Conservation (phyloP, 2,113 vertebrate genomes). For the Coracopsis vasa region DNA sequence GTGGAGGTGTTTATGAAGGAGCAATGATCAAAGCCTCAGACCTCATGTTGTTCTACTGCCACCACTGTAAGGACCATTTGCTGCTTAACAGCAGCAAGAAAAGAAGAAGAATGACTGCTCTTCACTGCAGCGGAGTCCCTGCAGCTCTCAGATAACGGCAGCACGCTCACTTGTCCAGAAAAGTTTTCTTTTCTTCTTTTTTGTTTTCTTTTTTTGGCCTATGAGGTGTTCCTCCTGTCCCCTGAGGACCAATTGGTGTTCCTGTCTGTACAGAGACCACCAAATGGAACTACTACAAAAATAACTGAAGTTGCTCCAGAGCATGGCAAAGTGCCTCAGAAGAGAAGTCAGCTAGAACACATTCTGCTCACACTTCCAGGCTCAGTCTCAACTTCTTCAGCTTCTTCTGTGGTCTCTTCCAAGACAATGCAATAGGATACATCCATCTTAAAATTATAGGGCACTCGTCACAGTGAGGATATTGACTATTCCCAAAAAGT, state of each 20-base stretch:
- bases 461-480: background rate
- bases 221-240: background rate
- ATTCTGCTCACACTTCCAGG: background rate
- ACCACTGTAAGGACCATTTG: background rate
- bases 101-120: background rate
- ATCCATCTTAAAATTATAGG: background rate
- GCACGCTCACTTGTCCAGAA: fast-evolving
- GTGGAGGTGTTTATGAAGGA: background rate
- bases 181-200: background rate
- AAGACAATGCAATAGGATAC: background rate
- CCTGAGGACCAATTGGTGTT: background rate
- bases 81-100: background rate
- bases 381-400: background rate
- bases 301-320: background rate
- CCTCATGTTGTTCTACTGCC: background rate
- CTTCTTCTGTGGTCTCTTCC: background rate
- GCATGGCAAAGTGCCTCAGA: background rate
- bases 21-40: background rate
- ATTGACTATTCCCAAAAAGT: background rate
- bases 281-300: background rate
- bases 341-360: background rate
- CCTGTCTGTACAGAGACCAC: background rate
- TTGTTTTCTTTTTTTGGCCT: background rate
- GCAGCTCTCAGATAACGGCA: background rate
- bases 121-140: background rate